phyloP scores from a whole-genome alignment of 53 echinoderm and acorn worm species.

The Temnopleurus reevesii region DNA sequence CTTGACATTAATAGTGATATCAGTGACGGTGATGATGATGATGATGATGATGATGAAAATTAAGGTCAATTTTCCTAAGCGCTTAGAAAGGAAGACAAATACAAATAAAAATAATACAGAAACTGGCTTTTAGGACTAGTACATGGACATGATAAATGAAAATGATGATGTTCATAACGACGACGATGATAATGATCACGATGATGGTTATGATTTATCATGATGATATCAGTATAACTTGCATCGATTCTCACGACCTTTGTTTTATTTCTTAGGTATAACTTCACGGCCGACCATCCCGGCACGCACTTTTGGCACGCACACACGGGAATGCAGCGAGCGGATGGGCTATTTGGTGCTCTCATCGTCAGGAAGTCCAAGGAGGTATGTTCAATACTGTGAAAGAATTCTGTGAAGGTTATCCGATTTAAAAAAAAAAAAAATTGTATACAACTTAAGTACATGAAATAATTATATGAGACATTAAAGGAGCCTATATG shows the following conservation, averaged over 20 bases:
- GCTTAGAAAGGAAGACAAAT: no score
- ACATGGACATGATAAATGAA: not conserved
- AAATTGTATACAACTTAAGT: no score
- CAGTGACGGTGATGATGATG: no score
- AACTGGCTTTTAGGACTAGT: no score
- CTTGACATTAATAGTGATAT: no score
- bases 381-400: constrained; percentile 32
- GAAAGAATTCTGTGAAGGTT: no score
- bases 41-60: no score
- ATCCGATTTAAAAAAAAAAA: no score
- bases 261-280: constrained; percentile 44
- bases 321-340: constrained; percentile 76
- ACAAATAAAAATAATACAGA: no score
- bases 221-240: not conserved
- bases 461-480: no score
- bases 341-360: constrained; percentile 78
- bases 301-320: constrained; percentile 92
- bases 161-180: not conserved
- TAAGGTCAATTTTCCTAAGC: no score
- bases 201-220: not conserved
- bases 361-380: constrained; percentile 64
- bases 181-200: not conserved
- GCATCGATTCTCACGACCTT: not conserved
- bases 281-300: constrained; percentile 61
- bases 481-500: no score